A percentile compares a stretch with the other conserved stretches of the same genome.
Evolutionary conservation across 2,113 vertebrate genomes (phyloP).

Genomic region (Gymnorhina tibicen): DNA sequence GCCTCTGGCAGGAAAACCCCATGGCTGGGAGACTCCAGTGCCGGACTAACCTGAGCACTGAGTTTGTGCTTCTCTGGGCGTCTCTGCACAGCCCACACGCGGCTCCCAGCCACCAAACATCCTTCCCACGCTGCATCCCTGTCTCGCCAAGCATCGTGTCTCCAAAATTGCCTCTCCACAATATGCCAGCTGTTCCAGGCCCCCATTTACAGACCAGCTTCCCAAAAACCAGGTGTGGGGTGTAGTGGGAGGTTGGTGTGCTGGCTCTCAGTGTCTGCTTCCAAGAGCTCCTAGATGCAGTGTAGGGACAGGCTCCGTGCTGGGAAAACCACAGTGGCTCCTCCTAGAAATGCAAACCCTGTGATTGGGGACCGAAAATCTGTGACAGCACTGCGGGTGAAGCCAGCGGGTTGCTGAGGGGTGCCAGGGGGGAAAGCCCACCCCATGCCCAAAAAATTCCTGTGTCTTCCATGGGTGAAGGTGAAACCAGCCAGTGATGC

Average conservation of each 20-base stretch:
- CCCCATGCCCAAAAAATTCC: background rate
- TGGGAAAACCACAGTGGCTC: background rate
- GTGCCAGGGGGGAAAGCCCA: background rate
- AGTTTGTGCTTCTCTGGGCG: rapidly evolving
- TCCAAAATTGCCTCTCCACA: background rate
- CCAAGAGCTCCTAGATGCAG: background rate
- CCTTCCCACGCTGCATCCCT: background rate
- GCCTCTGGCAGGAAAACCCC: background rate
- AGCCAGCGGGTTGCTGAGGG: background rate
- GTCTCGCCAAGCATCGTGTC: background rate
- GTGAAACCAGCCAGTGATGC: background rate
- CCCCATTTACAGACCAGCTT: background rate
- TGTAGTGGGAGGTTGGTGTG: background rate
- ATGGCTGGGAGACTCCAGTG: rapidly evolving
- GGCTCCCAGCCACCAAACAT: background rate
- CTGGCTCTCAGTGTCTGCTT: background rate
- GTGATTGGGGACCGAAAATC: background rate
- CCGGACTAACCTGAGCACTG: rapidly evolving
- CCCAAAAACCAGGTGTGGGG: background rate
- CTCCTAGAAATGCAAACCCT: background rate
- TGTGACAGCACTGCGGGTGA: background rate
- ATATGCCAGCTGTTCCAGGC: background rate
- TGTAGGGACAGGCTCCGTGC: background rate
- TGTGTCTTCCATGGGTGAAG: background rate
- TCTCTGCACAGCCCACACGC: rapidly evolving